phyloP scores from a whole-genome alignment of 2,113 vertebrate species.

The Apodemus speciosus region DNA sequence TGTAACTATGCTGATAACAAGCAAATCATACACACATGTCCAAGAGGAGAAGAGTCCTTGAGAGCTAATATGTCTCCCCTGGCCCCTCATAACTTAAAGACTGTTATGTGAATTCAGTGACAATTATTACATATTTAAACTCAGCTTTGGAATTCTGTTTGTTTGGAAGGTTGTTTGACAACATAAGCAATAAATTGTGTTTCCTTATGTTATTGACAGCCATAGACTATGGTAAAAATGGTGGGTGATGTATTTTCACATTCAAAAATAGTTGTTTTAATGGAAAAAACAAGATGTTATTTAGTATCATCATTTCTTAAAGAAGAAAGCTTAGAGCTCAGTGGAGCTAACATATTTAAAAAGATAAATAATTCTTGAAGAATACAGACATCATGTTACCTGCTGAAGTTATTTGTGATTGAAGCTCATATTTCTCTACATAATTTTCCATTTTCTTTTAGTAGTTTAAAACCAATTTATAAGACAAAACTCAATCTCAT shows the following conservation, averaged over 20 bases:
- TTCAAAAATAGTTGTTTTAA: neutral
- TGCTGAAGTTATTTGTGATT: neutral
- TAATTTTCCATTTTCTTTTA: neutral
- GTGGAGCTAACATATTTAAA: neutral
- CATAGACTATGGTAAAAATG: neutral
- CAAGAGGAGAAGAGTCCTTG: neutral
- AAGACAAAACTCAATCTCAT: neutral
- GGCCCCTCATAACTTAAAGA: neutral
- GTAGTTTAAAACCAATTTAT: neutral
- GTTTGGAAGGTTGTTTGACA: neutral
- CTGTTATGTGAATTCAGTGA: neutral
- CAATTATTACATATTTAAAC: neutral
- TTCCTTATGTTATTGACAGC: neutral
- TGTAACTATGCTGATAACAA: neutral
- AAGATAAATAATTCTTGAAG: neutral
- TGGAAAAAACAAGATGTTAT: neutral
- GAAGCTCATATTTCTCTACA: neutral
- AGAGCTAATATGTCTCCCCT: neutral
- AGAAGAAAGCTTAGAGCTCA: neutral
- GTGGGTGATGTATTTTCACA: neutral
- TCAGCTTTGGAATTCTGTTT: conserved; percentile 18
- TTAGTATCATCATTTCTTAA: neutral
- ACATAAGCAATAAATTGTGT: neutral
- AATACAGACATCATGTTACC: neutral
- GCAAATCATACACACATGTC: neutral